Conservation (phyloP, 2,797 vertebrate species). For the Artibeus lituratus region DNA sequence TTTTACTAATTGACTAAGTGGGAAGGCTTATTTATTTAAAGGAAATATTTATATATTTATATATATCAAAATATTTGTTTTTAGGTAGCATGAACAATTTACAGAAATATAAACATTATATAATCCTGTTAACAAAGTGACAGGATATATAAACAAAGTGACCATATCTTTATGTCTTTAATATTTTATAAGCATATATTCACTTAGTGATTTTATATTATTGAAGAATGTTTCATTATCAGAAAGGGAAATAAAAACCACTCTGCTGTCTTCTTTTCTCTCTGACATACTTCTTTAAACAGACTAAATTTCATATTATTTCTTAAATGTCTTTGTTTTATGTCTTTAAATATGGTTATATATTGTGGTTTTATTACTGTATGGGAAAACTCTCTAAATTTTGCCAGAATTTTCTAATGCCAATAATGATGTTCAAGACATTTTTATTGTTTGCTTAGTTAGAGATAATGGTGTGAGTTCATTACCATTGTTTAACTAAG, state of each 20-base stretch:
- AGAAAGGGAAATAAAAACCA: background rate
- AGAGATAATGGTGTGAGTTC: background rate
- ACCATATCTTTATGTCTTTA: background rate
- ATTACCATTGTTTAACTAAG: background rate
- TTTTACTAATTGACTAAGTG: background rate
- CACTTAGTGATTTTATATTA: background rate
- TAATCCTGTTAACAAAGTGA: background rate
- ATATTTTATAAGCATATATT: background rate
- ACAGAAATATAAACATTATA: background rate
- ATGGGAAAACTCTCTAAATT: background rate
- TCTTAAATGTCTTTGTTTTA: background rate
- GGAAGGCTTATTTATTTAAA: slow-evolving; percentile 18
- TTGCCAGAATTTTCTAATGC: background rate
- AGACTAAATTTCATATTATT: background rate
- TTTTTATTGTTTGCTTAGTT: background rate
- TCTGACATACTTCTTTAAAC: background rate
- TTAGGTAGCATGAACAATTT: background rate
- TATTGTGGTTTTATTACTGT: background rate
- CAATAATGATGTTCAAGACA: background rate
- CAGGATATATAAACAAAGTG: background rate
- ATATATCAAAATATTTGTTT: background rate
- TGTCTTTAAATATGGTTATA: background rate
- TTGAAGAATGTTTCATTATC: background rate
- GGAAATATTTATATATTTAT: background rate
- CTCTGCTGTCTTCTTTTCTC: background rate